Evolutionary conservation across 2,888 invertebrate genomes (phyloP), one percentile per base, ranked within the genome.

Genomic region (Thecophora atra): DNA sequence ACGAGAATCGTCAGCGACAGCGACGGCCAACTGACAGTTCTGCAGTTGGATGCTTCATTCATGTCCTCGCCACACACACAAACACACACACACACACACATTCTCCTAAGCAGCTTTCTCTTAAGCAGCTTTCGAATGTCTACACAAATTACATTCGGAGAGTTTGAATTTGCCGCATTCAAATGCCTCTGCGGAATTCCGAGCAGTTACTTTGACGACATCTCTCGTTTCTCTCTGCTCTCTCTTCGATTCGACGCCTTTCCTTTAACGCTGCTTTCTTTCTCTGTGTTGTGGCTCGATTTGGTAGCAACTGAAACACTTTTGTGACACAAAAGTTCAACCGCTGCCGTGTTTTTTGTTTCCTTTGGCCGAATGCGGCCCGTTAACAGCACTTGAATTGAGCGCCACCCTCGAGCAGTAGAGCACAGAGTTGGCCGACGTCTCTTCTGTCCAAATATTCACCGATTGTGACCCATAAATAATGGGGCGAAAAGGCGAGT

Each of bases 101-200:
- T 19, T 52, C 28, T 62, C 30, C 60, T 2, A 11, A 28, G 28
- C 17, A n/a, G 24, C 17, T 4, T 28, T 58, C 26, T 3, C 7
- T 17, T 28, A 37, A 37, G 15, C n/a, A n/a, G 26, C 37, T 4
- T n/a, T 11, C 13, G 15, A 62, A 30, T 11, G 26, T 17, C 24
- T 60, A 37, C 37, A 37, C 0, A 37, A 11, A 37, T 13, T 2
- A 37, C 13, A 15, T 37, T 54, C 11, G 44, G 8, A 51, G 52
- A 28, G 7, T 26, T 66, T 52, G 52, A 70, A 70, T 70, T 70
- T 62, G 62, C 70, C 70, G 70, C 63, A 28, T 51, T 52, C 30
- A 37, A 37, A 37, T 37, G 6, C 37, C 7, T 37, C 11, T 37
- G 21, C 28, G 30, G 15, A n/a, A 17, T 47, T 60, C 11, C 11